Evolutionary conservation across 2,113 vertebrate genomes (phyloP).

Genomic region (Thinocorus orbignyianus): DNA sequence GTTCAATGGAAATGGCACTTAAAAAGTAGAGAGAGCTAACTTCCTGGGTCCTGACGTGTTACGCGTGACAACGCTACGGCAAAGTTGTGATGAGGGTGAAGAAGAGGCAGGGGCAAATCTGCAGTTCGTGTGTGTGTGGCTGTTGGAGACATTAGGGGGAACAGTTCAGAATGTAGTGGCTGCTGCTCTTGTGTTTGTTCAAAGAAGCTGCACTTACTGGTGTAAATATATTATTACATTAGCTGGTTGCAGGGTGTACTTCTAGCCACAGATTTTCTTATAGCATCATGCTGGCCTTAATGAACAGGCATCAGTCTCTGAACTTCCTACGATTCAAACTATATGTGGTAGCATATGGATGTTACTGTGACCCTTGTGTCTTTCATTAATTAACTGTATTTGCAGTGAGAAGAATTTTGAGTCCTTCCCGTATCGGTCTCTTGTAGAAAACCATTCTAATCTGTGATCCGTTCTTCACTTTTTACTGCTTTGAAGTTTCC

Average conservation of each 20-base stretch:
- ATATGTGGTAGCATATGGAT: not conserved
- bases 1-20: not conserved
- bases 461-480: not conserved
- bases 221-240: not conserved
- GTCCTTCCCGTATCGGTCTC: not conserved
- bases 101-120: not conserved
- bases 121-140: not conserved
- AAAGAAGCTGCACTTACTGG: not conserved
- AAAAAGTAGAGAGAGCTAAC: not conserved
- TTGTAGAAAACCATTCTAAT: not conserved
- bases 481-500: not conserved
- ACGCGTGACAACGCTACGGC: not conserved
- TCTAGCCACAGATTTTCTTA: not conserved
- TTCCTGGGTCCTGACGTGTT: not conserved
- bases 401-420: not conserved
- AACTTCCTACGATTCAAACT: not conserved
- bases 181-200: not conserved
- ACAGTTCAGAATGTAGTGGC: not conserved
- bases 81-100: not conserved
- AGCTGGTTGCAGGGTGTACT: not conserved
- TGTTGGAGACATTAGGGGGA: not conserved
- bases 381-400: not conserved
- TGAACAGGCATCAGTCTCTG: not conserved
- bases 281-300: not conserved
- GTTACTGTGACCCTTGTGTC: not conserved